These are phyloP conservation scores for Yponomeuta evonymella DNA, from an alignment of 2,888 invertebrate genomes.

Conservation along the genomic window DNA sequence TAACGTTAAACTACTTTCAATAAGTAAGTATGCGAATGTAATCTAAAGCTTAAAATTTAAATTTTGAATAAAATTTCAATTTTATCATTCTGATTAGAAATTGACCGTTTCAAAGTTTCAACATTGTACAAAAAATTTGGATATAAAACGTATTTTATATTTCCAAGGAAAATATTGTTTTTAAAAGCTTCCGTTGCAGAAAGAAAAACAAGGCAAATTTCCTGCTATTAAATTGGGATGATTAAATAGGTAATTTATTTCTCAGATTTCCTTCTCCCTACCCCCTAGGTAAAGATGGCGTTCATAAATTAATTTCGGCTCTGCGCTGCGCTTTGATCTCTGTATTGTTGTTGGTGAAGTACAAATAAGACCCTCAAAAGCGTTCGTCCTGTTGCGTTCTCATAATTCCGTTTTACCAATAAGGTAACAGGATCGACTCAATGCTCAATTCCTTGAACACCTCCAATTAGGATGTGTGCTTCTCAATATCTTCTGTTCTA, in stretches of 20 bases:
- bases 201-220: not conserved
- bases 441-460: too few relatives aligned
- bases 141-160: not conserved
- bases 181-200: not conserved
- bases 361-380: conserved; percentile 44
- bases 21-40: too few relatives aligned
- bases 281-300: conserved; percentile 16
- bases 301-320: conserved; percentile 64
- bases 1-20: too few relatives aligned
- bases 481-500: too few relatives aligned
- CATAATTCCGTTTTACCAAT: too few relatives aligned
- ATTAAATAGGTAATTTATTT: conserved; percentile 2
- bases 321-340: conserved; percentile 61
- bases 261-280: not conserved
- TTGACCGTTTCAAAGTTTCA: too few relatives aligned
- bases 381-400: not conserved
- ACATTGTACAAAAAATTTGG: not conserved
- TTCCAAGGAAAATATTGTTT: not conserved
- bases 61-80: too few relatives aligned
- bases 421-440: too few relatives aligned
- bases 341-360: conserved; percentile 55
- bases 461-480: too few relatives aligned
- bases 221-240: not conserved
- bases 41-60: too few relatives aligned
- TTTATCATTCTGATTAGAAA: too few relatives aligned